These are phyloP conservation scores for Nymphalis polychloros DNA, from an alignment of 2,888 invertebrate genomes.

Conservation along the genomic window DNA sequence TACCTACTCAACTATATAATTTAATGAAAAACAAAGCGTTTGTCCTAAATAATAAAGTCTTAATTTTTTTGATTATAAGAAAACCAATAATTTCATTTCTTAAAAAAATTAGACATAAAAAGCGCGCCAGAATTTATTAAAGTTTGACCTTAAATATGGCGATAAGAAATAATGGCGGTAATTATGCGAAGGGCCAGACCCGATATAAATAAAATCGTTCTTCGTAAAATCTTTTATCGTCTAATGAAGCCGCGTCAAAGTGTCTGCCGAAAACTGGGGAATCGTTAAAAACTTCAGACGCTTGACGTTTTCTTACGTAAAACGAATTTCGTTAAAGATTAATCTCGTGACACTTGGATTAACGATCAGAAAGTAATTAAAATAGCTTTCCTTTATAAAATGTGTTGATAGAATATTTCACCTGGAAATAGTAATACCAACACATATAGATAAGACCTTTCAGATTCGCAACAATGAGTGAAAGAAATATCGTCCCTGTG, in stretches of 20 bases:
- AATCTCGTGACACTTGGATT: not conserved
- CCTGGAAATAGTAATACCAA: not conserved
- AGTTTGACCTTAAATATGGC: conserved; percentile 16
- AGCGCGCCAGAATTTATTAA: conserved; percentile 16
- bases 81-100: too few species aligned
- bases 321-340: not conserved
- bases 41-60: too few species aligned
- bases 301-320: not conserved
- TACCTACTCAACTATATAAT: too few species aligned
- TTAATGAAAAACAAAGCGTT: too few species aligned
- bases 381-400: not conserved
- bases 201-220: conserved; percentile 23
- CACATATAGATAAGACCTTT: too few species aligned
- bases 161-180: conserved; percentile 22
- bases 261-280: conserved; percentile 10
- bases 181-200: conserved; percentile 17
- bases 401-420: not conserved
- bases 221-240: conserved; percentile 31
- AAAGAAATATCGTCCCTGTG: too few species aligned
- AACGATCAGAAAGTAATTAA: not conserved
- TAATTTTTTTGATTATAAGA: too few species aligned
- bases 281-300: conserved; percentile 10
- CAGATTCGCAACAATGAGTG: too few species aligned
- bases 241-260: conserved; percentile 14
- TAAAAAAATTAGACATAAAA: not conserved